Evolutionary conservation across 2,113 vertebrate genomes (phyloP), one percentile per base, ranked within the genome.

Genomic region (Seriola rivoliana): DNA sequence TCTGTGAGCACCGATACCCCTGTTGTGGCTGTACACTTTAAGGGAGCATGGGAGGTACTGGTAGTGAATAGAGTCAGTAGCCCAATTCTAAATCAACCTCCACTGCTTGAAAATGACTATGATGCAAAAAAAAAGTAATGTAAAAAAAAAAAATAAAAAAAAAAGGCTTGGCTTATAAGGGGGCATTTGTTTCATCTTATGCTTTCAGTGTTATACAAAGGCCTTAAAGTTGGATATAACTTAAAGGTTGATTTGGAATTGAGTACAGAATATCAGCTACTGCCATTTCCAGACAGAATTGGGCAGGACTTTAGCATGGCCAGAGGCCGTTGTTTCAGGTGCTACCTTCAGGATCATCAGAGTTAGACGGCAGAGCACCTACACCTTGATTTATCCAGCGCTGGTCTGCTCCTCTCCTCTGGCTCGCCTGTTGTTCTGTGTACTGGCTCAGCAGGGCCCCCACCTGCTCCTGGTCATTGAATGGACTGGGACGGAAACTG

Each of bases 391-490:
- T 67, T 14, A 82, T 87, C 92, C 92, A 91, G 52, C 80, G 90
- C 8, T 71, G 21, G 8, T 94, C 93, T 38, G 80, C 59, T 67
- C 75, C 74, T 84, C 74, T 85, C 42, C 85, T 90, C 82, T 87
- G 89, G 52, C 73, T 79, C 34, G 92, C 93, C 72, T 95, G 93
- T 67, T 93, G 90, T 80, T 96, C 94, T 3, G 91, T 87, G 84
- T 94, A 95, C 87, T 71, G 91, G 48, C 73, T 91, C 75, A 97
- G 90, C 86, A 97, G 91, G 3, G 69, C 70, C 10, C 84, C 88
- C 75, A 98, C 94, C 90, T 96, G 95, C 79, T 96, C 95, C 91
- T 96, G 94, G 83, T 98, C 97, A 54, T 93, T 92, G 57, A 96
- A 96, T 0, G 95, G 96, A 73, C 94, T 96, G 79, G 90, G 92